These are phyloP conservation scores for Melanostoma scalare DNA, from an alignment of 2,888 invertebrate species.

Conservation along the genomic window DNA sequence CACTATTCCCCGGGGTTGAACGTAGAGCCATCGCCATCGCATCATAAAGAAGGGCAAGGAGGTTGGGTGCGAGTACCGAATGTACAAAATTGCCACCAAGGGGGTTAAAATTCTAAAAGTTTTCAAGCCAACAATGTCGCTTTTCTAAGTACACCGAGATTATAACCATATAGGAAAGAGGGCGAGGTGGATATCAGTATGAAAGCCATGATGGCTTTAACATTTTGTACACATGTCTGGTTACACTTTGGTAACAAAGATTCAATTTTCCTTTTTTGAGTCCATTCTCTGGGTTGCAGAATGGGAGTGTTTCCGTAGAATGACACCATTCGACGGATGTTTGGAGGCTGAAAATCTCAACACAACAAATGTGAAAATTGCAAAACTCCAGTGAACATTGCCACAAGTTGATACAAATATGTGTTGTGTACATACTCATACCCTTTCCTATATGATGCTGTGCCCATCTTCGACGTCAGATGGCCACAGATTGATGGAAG, in stretches of 20 bases:
- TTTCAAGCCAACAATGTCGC: conserved; percentile 55
- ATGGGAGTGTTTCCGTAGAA: conserved; percentile 50
- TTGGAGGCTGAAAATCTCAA: conserved; percentile 61
- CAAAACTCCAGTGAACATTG: conserved; percentile 52
- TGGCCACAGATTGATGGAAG: conserved; percentile 54
- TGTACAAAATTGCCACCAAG: conserved; percentile 58
- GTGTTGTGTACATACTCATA: too few relatives aligned
- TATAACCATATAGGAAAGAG: conserved; percentile 5
- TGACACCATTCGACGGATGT: conserved; percentile 56
- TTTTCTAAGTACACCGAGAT: conserved; percentile 41
- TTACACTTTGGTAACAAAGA: conserved; percentile 72
- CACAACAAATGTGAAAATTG: conserved; percentile 70
- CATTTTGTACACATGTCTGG: conserved; percentile 71
- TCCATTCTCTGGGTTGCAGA: conserved; percentile 39
- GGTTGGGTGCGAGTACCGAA: conserved; percentile 6
- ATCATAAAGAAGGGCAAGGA: not conserved
- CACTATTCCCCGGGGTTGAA: conserved; percentile 54
- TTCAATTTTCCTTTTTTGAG: conserved; percentile 51
- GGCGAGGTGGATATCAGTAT: conserved; percentile 12
- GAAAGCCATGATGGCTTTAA: conserved; percentile 68
- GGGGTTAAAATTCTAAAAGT: conserved; percentile 63
- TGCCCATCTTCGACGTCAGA: conserved; percentile 9
- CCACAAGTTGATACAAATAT: conserved; percentile 28
- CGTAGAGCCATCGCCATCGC: not conserved
- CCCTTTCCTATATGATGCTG: not conserved